phyloP scores from a whole-genome alignment of 2,797 vertebrate species.

The Anomalospiza imberbis region DNA sequence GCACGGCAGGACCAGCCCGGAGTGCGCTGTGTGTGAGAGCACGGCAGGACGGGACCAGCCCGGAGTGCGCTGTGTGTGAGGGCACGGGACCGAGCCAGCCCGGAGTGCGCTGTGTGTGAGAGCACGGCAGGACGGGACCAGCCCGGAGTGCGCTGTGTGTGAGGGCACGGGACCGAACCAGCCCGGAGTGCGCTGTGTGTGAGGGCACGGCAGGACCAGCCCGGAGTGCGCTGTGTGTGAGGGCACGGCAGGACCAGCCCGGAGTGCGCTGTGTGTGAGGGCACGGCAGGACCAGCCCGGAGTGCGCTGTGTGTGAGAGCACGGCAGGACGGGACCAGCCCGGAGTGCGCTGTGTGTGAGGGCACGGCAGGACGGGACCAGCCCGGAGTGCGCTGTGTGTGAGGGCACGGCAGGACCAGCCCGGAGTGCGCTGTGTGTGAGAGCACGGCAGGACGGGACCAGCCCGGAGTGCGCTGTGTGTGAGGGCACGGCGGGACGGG shows the following conservation, averaged over 20 bases:
- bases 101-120: neutral
- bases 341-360: neutral
- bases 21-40: neutral
- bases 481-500: too few relatives aligned
- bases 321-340: neutral
- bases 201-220: too few relatives aligned
- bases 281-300: too few relatives aligned
- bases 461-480: neutral
- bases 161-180: too few relatives aligned
- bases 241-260: too few relatives aligned
- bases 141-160: neutral
- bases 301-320: neutral
- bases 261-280: too few relatives aligned
- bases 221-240: too few relatives aligned
- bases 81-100: neutral
- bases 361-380: neutral
- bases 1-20: fast-evolving
- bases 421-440: neutral
- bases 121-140: fast-evolving
- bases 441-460: fast-evolving
- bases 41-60: fast-evolving
- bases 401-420: neutral
- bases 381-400: too few relatives aligned
- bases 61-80: neutral
- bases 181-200: neutral